Percentiles rank a stretch among this genome's conserved stretches.
These are phyloP conservation scores for Teleopsis dalmanni DNA, from an alignment of 1,140 invertebrate species.

Conservation along the genomic window DNA sequence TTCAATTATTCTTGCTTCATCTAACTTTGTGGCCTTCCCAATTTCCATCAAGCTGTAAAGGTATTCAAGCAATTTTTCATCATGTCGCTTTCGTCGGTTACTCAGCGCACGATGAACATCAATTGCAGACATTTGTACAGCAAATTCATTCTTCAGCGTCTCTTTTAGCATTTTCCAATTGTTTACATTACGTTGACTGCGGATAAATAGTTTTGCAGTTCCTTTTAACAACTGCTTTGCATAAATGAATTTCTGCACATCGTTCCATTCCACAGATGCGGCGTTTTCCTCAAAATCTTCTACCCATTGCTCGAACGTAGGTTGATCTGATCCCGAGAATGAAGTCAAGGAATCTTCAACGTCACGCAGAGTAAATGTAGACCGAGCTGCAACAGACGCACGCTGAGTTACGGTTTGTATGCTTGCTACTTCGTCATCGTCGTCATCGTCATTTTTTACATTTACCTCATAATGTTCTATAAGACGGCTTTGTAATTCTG, in stretches of 20 bases:
- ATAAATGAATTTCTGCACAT: slow-evolving; percentile 7
- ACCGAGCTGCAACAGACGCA: too few species aligned
- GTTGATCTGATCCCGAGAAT: not conserved
- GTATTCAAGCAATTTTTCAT: slow-evolving; percentile 4
- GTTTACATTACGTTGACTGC: not conserved
- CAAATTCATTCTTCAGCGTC: not conserved
- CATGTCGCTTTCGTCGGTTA: not conserved
- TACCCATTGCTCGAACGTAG: slow-evolving; percentile 1
- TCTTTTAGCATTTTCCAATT: not conserved
- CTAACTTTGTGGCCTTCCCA: not conserved
- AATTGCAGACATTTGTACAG: not conserved
- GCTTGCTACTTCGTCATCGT: too few species aligned
- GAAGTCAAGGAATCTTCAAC: slow-evolving; percentile 1
- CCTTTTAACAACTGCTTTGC: slow-evolving; percentile 7
- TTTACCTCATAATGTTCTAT: too few species aligned
- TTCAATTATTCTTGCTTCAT: slow-evolving; percentile 6
- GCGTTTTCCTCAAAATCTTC: slow-evolving; percentile 5
- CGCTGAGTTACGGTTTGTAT: too few species aligned
- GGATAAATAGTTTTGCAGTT: not conserved
- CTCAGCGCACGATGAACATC: slow-evolving; percentile 2
- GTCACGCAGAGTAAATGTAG: slow-evolving; percentile 3
- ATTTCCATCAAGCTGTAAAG: slow-evolving; percentile 8
- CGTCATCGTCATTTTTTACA: too few species aligned
- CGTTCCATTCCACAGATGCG: not conserved
- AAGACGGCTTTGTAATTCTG: too few species aligned